A percentile compares a stretch with the other conserved stretches of the same genome.
Evolutionary conservation across 2,888 invertebrate species (phyloP).

Genomic region (Erebia palarica): DNA sequence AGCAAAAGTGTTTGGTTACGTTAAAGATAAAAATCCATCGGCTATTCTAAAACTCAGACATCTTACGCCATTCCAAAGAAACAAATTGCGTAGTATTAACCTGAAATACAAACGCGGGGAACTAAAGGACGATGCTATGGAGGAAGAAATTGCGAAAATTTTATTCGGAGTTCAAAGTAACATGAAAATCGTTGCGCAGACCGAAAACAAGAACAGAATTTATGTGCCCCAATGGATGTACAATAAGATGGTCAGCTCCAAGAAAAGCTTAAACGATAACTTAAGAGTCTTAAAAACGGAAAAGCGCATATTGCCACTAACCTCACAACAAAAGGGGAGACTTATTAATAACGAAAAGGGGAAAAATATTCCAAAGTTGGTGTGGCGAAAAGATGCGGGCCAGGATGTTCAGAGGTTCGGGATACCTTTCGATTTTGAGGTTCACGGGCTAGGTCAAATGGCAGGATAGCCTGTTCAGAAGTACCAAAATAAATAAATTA

Average conservation of each 20-base stretch:
- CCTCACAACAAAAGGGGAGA: constrained; percentile 45
- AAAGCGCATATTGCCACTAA: constrained; percentile 47
- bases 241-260: constrained; percentile 31
- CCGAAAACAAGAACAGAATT: constrained; percentile 45
- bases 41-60: constrained; percentile 13
- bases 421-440: constrained; percentile 59
- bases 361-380: constrained; percentile 26
- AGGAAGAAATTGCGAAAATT: constrained; percentile 36
- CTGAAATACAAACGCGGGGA: constrained; percentile 14
- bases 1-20: constrained; percentile 12
- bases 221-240: constrained; percentile 50
- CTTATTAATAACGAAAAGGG: constrained; percentile 35
- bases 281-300: constrained; percentile 36
- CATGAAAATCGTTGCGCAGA: constrained; percentile 44
- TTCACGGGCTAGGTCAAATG: constrained; percentile 61
- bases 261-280: constrained; percentile 10
- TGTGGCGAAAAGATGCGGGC: constrained; percentile 46
- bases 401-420: constrained; percentile 46
- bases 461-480: constrained; percentile 35
- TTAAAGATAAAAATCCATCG: constrained; percentile 1
- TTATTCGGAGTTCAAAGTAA: constrained; percentile 32
- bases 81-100: constrained; percentile 27
- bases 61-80: constrained; percentile 18
- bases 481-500: too few species aligned
- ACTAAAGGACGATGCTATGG: constrained; percentile 30